phyloP scores from a whole-genome alignment of 2,113 vertebrate genomes.

The Apteryx owenii region DNA sequence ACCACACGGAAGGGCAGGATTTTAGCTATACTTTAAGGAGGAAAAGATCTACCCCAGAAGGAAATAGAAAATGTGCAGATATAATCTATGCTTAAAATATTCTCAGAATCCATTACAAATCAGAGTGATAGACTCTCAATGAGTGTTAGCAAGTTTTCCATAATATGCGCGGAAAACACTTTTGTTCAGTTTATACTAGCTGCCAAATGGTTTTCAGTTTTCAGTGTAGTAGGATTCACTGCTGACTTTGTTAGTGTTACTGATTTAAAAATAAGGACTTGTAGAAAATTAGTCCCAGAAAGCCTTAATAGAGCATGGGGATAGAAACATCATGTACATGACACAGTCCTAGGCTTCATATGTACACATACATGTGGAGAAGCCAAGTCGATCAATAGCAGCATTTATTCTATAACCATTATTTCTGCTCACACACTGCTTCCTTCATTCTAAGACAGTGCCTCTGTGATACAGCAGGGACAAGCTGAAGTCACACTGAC shows the following conservation, averaged over 20 bases:
- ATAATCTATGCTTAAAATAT: constrained; percentile 37
- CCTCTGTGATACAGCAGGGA: not conserved
- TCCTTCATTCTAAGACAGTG: not conserved
- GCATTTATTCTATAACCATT: not conserved
- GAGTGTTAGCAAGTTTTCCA: not conserved
- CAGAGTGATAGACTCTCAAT: not conserved
- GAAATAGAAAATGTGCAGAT: constrained; percentile 43
- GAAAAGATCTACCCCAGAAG: not conserved
- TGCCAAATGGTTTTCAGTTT: constrained; percentile 1
- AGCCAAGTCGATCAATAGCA: not conserved
- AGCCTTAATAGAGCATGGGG: not conserved
- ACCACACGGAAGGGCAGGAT: not conserved
- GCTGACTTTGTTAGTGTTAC: not conserved
- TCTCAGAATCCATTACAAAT: not conserved
- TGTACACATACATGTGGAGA: not conserved
- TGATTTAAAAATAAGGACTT: constrained; percentile 8
- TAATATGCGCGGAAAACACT: not conserved
- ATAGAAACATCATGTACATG: not conserved
- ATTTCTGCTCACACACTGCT: not conserved
- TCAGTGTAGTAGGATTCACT: not conserved
- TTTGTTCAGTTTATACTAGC: not conserved
- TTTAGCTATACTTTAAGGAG: not conserved
- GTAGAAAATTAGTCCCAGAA: not conserved
- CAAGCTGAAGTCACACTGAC: not conserved
- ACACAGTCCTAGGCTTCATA: not conserved